These are phyloP conservation scores for Numenius arquata DNA, from an alignment of 2,113 vertebrate genomes.

Conservation along the genomic window DNA sequence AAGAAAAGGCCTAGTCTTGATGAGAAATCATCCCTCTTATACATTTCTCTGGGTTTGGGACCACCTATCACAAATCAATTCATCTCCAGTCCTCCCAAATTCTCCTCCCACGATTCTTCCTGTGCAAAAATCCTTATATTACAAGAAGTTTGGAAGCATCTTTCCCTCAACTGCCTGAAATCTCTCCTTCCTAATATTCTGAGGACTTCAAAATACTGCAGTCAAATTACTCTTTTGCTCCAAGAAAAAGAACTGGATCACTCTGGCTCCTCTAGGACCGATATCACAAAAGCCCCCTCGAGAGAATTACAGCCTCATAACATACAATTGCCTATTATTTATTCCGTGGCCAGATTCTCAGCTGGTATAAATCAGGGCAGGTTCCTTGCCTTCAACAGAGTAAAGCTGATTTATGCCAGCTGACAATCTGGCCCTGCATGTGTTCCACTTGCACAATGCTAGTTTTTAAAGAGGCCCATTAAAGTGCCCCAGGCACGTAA, in stretches of 20 bases:
- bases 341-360: conserved; percentile 39
- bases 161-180: neutral
- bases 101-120: neutral
- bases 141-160: neutral
- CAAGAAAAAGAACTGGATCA: conserved; percentile 9
- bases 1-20: neutral
- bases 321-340: conserved; percentile 47
- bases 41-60: neutral
- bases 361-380: conserved; percentile 60
- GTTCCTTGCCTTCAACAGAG: conserved; percentile 38
- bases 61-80: neutral
- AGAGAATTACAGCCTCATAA: conserved; percentile 49
- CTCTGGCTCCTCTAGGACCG: neutral
- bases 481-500: conserved; percentile 6
- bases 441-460: conserved; percentile 36
- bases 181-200: neutral
- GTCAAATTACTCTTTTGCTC: neutral
- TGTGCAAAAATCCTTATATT: neutral
- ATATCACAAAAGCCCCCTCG: neutral
- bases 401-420: conserved; percentile 63
- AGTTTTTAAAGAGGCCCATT: conserved; percentile 38
- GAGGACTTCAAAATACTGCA: neutral
- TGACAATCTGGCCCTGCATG: conserved; percentile 33
- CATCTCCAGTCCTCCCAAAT: neutral
- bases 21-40: neutral